These are phyloP conservation scores for Adelges cooleyi DNA, from an alignment of 1,140 invertebrate genomes.

Conservation along the genomic window DNA sequence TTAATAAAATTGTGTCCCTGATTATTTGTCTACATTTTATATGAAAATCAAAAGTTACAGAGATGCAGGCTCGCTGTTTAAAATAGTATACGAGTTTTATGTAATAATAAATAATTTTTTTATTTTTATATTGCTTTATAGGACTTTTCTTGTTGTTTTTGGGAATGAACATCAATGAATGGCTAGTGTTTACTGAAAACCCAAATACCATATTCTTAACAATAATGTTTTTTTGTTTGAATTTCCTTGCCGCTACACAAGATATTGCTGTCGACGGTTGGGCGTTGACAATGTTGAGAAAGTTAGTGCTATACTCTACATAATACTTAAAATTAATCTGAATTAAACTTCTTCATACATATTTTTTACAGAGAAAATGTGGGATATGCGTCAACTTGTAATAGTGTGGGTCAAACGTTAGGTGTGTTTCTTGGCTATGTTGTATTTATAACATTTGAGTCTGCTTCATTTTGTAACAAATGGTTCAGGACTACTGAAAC, in stretches of 20 bases:
- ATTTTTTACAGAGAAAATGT: constrained; percentile 70
- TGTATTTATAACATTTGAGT: constrained; percentile 93
- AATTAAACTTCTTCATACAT: too few relatives aligned
- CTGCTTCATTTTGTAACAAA: constrained; percentile 87
- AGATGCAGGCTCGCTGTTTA: too few relatives aligned
- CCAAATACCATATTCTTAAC: constrained; percentile 76
- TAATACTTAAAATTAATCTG: neutral
- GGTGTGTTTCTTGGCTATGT: constrained; percentile 97
- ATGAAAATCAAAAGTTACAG: too few relatives aligned
- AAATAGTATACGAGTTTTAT: too few relatives aligned
- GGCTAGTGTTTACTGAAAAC: constrained; percentile 51
- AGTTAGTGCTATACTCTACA: constrained; percentile 41
- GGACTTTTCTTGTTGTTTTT: constrained; percentile 64
- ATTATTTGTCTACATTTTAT: too few relatives aligned
- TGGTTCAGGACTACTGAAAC: constrained; percentile 69
- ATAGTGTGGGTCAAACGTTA: constrained; percentile 94
- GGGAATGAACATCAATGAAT: constrained; percentile 57
- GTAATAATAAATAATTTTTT: too few relatives aligned
- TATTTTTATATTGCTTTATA: constrained; percentile 24
- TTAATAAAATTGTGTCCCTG: too few relatives aligned
- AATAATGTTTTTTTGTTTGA: constrained; percentile 77
- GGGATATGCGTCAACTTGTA: constrained; percentile 98
- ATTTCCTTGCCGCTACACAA: constrained; percentile 95
- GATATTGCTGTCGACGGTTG: constrained; percentile 99
- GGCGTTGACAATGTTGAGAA: constrained; percentile 96